Evolutionary conservation across 2,888 invertebrate species (phyloP).

Genomic region (Acleris sparsana): DNA sequence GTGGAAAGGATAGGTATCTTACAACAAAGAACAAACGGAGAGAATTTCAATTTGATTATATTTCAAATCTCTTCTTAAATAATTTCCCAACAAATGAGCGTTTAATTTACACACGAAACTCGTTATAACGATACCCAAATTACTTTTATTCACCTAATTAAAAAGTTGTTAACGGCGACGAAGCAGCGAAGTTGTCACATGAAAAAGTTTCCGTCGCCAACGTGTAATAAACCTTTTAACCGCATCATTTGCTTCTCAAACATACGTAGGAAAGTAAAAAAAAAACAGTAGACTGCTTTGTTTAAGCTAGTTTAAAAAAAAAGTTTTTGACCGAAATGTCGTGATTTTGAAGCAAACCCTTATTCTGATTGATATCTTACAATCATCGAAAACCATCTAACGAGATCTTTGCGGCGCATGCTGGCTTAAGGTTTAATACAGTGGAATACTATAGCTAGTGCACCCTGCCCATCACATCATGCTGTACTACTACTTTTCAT

Average conservation of each 20-base stretch:
- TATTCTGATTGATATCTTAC: background rate
- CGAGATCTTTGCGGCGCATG: no score
- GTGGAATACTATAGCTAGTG: no score
- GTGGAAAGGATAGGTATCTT: no score
- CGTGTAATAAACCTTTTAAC: slow-evolving; percentile 13
- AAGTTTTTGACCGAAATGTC: no score
- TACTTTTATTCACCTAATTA: slow-evolving; percentile 32
- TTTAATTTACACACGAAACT: slow-evolving; percentile 16
- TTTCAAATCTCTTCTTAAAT: background rate
- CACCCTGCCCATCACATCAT: no score
- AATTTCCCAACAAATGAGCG: background rate
- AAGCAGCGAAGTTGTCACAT: slow-evolving; percentile 25
- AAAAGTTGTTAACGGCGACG: slow-evolving; percentile 24
- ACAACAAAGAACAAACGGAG: no score
- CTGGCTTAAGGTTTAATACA: no score
- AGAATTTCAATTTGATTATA: background rate
- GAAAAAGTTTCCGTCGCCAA: slow-evolving; percentile 12
- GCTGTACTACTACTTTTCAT: no score
- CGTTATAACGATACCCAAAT: slow-evolving; percentile 22
- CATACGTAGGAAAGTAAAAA: background rate
- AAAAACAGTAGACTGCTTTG: background rate
- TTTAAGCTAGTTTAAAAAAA: background rate
- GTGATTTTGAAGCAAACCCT: no score
- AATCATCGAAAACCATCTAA: no score
- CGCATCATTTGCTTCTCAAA: slow-evolving; percentile 11